Base-by-base conservation (phyloP, 2,888 invertebrate species). In the Macaria notata region DNA sequence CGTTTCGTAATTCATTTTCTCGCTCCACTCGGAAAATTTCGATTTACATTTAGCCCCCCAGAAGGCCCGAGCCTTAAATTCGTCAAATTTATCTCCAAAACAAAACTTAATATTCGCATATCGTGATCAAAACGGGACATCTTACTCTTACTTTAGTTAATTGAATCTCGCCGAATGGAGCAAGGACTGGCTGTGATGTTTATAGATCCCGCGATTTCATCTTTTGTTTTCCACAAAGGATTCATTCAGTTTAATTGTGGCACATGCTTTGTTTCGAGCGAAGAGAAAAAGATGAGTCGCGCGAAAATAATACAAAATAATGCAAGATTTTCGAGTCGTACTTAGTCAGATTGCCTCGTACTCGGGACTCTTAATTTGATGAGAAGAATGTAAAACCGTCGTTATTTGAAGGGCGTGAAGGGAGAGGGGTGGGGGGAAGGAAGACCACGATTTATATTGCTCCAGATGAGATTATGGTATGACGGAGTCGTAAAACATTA, bases 351-450 rank as follows among this genome's bases (percentile, higher is more conserved):
- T 84, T 81, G 71, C 73, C 75, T 75, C 78, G 73, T 78, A 81
- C 79, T 78, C 81, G 76, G 72, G 73, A 70, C 75, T 79, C 79
- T 84, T 86, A 84, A 86, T 85, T 84, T 83, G 81, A 85, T 81
- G 83, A 83, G 75, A 68, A 69, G 77, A 78, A 81, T 82, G 83
- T 83, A 83, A 84, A 85, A 84, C 81, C 72, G 78, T 74, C 79
- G 75, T 79, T 80, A 82, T 76, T 71, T 63, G 68, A 63, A 64
- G 70, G 74, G 70, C 70, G 72, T 62, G 66, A 57, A 62, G 49
- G 55, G 43, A 43, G 65, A 39, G 56, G 31, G 49, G 51, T 42
- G 47, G 53, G 56, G 60, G 63, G 64, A 62, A 51, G 68, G 68
- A 56, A 63, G 66, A 70, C 75, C 75, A 75, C 78, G 79, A 83